Evolutionary conservation across 2,797 vertebrate species (phyloP), one percentile per base, ranked within the genome.

Genomic region (Clamator glandarius): DNA sequence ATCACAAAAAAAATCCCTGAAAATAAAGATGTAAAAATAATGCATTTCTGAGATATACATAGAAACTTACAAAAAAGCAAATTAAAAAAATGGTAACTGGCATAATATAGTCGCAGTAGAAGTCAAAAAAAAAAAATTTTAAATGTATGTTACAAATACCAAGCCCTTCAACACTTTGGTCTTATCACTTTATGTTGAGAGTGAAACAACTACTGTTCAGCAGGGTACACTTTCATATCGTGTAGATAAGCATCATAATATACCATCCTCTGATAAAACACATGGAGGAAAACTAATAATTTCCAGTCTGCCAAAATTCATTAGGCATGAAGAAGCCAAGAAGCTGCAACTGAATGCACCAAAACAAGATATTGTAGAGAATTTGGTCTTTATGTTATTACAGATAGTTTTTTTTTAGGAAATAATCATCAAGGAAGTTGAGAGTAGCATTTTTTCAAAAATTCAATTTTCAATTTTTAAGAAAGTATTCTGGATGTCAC

Each of bases 291-390:
- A 85, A 67, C 20, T 46, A 70, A 4, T 51, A 67, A 91, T 18
- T 92, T n/a, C 51, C 63, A 79, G 12, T 42, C 79, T 87, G 58
- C 74, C 55, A 94, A 86, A 84, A 94, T 63, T 88, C 87, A 94
- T 81, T 88, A 89, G 31, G 64, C 35, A 67, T 42, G 9, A 81
- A 54, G 62, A 66, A 85, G 63, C 33, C 81, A 90, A 78, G 80
- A 85, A 78, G 12, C 21, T 84, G 73, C 58, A 93, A 82, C 74
- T 46, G 11, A 68, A 50, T 26, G 20, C 3, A 3, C 42, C 44
- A 62, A 88, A 92, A 41, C 6, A 42, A 57, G 17, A 74, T 58
- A 25, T 55, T 25, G 36, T 3, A 67, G 15, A 79, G 29, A 75
- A 89, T 29, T 20, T 33, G 9, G 19, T 9, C 5, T 84, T 61